Conservation (phyloP, 2,113 vertebrate genomes). For the Pao palembangensis region DNA sequence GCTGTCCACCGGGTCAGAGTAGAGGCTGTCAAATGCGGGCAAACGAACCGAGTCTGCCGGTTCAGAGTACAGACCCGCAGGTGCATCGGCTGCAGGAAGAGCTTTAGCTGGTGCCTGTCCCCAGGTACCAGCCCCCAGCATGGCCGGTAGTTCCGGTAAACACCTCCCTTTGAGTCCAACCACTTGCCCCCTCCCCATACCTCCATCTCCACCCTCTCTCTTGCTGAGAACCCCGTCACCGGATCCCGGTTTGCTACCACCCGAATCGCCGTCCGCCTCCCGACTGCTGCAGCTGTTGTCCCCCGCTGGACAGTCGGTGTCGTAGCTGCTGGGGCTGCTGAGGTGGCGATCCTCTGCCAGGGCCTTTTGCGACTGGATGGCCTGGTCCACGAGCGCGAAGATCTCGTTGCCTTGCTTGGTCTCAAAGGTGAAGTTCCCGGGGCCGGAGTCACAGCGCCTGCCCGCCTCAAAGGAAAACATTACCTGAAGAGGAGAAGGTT, state of each 20-base stretch:
- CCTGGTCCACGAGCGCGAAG: constrained; percentile 87
- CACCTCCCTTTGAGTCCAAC: constrained; percentile 70
- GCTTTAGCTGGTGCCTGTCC: constrained; percentile 41
- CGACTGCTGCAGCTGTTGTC: constrained; percentile 64
- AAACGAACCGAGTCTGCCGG: constrained; percentile 85
- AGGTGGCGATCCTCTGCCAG: constrained; percentile 77
- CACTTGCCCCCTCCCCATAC: constrained; percentile 20
- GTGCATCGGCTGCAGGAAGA: constrained; percentile 55
- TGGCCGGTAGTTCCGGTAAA: constrained; percentile 77
- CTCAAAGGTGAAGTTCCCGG: constrained; percentile 96
- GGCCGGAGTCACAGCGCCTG: constrained; percentile 89
- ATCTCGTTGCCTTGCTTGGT: constrained; percentile 95
- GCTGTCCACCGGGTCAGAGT: constrained; percentile 89
- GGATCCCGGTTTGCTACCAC: constrained; percentile 73
- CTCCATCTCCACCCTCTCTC: constrained; percentile 66
- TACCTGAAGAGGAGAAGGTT: constrained; percentile 70
- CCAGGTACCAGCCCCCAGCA: constrained; percentile 61
- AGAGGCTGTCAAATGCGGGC: constrained; percentile 75
- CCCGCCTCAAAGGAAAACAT: constrained; percentile 99
- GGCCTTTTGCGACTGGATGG: constrained; percentile 87
- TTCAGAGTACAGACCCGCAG: constrained; percentile 80
- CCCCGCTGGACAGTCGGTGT: constrained; percentile 52
- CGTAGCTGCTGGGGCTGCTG: constrained; percentile 65
- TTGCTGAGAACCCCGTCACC: constrained; percentile 72
- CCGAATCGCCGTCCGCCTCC: constrained; percentile 72